A percentile compares a stretch with the other conserved stretches of the same genome.
phyloP scores from a whole-genome alignment of 2,888 invertebrate genomes.

The Flexamia atlantica region DNA sequence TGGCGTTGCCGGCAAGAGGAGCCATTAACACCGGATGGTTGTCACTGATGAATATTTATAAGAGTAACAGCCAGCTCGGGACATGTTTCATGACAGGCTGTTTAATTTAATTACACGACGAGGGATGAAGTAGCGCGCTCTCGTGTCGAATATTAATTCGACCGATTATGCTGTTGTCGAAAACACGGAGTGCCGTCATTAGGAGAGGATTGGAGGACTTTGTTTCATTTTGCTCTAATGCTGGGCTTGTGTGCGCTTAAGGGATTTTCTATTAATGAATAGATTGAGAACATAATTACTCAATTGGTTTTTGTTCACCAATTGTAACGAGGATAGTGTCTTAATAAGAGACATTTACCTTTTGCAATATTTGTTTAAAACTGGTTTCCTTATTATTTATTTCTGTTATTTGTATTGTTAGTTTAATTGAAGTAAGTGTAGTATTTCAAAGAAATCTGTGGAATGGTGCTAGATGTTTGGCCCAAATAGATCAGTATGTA shows the following conservation, averaged over 20 bases:
- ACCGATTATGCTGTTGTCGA: constrained; percentile 40
- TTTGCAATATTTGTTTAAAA: too few species aligned
- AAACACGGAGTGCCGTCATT: neutral
- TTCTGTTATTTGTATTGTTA: too few species aligned
- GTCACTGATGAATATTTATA: constrained; percentile 33
- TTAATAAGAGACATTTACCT: too few species aligned
- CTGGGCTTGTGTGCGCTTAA: neutral
- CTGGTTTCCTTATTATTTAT: too few species aligned
- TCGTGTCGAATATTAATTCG: constrained; percentile 31
- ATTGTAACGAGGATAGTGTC: too few species aligned
- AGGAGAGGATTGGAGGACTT: neutral
- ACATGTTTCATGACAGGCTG: constrained; percentile 36
- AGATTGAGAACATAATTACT: neutral
- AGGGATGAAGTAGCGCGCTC: constrained; percentile 5
- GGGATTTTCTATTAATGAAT: neutral
- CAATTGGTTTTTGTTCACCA: too few species aligned
- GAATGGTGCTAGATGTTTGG: too few species aligned
- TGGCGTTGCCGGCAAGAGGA: neutral
- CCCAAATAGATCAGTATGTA: too few species aligned
- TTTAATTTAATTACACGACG: constrained; percentile 33
- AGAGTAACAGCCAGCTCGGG: neutral
- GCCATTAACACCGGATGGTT: constrained; percentile 8
- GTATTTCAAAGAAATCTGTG: too few species aligned
- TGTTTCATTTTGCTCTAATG: neutral
- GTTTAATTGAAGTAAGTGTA: too few species aligned